Evolutionary conservation across 2,797 vertebrate species (phyloP).

Genomic region (Gallinago nigripennis): DNA sequence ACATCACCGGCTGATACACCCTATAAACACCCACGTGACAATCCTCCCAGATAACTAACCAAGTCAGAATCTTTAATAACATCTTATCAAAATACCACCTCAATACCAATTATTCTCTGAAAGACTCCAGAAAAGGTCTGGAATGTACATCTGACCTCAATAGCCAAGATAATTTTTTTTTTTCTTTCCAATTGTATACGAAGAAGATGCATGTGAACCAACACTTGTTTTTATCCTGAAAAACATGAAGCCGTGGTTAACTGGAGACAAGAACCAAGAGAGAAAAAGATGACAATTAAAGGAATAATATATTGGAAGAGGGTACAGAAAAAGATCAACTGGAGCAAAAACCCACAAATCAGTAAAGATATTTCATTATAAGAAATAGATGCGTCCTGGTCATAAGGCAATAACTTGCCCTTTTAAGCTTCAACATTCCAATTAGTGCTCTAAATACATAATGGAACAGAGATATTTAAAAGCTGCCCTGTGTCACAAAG

Average conservation of each 20-base stretch:
- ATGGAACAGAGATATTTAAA: background rate
- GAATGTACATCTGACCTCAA: background rate
- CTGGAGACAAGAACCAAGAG: background rate
- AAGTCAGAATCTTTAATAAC: background rate
- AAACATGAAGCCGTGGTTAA: background rate
- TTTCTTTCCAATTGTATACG: background rate
- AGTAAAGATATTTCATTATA: background rate
- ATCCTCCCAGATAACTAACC: background rate
- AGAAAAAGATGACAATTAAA: background rate
- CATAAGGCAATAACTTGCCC: no score
- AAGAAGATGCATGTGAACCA: rapidly evolving
- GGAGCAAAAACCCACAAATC: background rate
- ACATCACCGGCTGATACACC: background rate
- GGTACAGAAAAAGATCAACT: background rate
- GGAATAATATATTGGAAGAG: background rate
- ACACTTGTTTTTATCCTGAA: background rate
- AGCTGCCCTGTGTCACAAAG: background rate
- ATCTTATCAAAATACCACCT: background rate
- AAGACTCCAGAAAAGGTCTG: background rate
- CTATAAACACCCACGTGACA: background rate
- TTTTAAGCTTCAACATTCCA: no score
- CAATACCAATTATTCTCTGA: background rate
- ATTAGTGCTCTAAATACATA: background rate
- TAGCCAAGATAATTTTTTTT: rapidly evolving
- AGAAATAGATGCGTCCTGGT: no score